These are phyloP conservation scores for Sminthopsis crassicaudata DNA, from an alignment of 2,113 vertebrate genomes.

Conservation along the genomic window DNA sequence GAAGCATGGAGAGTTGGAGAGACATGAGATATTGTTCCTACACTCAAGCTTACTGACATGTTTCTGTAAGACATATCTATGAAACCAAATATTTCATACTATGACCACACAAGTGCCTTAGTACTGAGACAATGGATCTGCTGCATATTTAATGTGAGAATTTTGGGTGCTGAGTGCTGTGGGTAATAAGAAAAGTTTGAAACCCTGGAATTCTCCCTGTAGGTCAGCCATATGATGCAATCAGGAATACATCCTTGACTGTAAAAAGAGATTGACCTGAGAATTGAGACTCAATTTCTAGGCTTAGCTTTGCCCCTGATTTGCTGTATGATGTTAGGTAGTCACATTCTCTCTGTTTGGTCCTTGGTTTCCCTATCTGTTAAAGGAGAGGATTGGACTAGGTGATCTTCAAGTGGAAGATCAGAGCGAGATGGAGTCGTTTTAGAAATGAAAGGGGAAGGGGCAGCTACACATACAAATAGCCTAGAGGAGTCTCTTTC, in stretches of 20 bases:
- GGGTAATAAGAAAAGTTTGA: not conserved
- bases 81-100: not conserved
- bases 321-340: not conserved
- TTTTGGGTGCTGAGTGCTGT: not conserved
- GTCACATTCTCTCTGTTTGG: not conserved
- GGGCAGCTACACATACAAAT: rapidly evolving
- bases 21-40: not conserved
- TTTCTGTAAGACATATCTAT: not conserved
- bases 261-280: not conserved
- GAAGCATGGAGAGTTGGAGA: not conserved
- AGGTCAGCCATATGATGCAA: not conserved
- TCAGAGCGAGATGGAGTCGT: not conserved
- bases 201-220: not conserved
- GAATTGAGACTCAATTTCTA: not conserved
- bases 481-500: not conserved
- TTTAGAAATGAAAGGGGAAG: not conserved
- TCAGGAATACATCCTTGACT: not conserved
- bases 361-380: not conserved
- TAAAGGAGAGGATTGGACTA: not conserved
- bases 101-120: not conserved
- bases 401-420: not conserved
- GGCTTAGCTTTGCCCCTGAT: not conserved
- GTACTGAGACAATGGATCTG: not conserved
- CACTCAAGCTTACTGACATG: not conserved
- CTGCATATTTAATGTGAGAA: not conserved